Conservation (phyloP, 2,797 vertebrate genomes). For the Ctenosaura bakeri region DNA sequence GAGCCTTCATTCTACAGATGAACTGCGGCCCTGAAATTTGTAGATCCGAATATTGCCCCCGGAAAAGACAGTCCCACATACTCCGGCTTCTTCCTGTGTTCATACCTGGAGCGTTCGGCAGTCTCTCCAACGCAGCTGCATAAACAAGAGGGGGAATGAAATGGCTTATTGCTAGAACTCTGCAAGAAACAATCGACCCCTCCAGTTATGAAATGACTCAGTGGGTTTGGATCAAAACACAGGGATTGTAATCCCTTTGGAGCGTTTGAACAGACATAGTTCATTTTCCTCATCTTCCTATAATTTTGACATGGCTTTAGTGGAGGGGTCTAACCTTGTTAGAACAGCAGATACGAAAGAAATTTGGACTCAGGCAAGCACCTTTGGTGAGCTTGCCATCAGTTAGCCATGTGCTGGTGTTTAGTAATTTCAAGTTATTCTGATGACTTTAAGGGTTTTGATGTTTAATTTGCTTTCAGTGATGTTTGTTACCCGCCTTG, state of each 20-base stretch:
- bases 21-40: neutral
- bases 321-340: neutral
- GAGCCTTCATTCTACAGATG: neutral
- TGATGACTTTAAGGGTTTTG: too few relatives aligned
- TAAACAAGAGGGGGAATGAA: neutral
- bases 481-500: too few relatives aligned
- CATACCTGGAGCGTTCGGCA: neutral
- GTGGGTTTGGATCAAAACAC: fast-evolving
- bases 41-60: neutral
- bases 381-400: neutral
- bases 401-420: too few relatives aligned
- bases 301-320: neutral
- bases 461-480: too few relatives aligned
- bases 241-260: neutral
- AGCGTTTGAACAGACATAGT: neutral
- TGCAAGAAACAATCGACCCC: fast-evolving
- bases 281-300: neutral
- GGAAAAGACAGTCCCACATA: neutral
- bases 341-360: neutral
- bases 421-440: too few relatives aligned
- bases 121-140: neutral
- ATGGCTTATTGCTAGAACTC: neutral
- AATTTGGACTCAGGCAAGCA: neutral
- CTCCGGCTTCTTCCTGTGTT: neutral
- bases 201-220: fast-evolving